phyloP scores from a whole-genome alignment of 2,113 vertebrate genomes.

The Boleophthalmus pectinirostris region DNA sequence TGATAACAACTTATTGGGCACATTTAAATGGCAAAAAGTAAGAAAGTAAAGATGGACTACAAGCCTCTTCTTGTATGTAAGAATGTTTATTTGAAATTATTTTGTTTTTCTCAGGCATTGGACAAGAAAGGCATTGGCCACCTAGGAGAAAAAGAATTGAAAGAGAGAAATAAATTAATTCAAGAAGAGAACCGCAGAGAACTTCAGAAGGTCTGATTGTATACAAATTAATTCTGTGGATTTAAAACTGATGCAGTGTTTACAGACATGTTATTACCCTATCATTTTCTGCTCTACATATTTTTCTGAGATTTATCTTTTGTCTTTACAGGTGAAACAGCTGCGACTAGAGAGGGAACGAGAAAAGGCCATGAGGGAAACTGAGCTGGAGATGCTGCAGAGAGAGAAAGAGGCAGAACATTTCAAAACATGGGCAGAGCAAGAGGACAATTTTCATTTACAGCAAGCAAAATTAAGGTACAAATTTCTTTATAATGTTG shows the following conservation, averaged over 20 bases:
- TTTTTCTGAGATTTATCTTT: not conserved
- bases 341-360: conserved; percentile 92
- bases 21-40: conserved; percentile 98
- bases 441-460: conserved; percentile 96
- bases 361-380: conserved; percentile 95
- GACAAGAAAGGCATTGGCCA: conserved; percentile 95
- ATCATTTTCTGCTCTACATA: not conserved
- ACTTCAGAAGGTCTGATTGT: conserved; percentile 87
- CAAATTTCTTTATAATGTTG: not conserved
- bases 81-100: not conserved
- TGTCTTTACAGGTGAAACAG: conserved; percentile 87
- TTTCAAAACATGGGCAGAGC: conserved; percentile 98
- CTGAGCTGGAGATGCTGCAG: conserved; percentile 97
- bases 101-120: conserved; percentile 79
- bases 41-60: not conserved
- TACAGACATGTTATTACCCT: not conserved
- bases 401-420: conserved; percentile 97
- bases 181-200: conserved; percentile 96
- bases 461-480: conserved; percentile 95
- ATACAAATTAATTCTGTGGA: not conserved
- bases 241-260: not conserved
- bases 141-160: conserved; percentile 93
- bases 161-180: conserved; percentile 94
- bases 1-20: conserved; percentile 95
- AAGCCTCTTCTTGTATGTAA: not conserved